These are phyloP conservation scores for Capromys pilorides DNA, from an alignment of 2,797 vertebrate genomes.

Conservation along the genomic window DNA sequence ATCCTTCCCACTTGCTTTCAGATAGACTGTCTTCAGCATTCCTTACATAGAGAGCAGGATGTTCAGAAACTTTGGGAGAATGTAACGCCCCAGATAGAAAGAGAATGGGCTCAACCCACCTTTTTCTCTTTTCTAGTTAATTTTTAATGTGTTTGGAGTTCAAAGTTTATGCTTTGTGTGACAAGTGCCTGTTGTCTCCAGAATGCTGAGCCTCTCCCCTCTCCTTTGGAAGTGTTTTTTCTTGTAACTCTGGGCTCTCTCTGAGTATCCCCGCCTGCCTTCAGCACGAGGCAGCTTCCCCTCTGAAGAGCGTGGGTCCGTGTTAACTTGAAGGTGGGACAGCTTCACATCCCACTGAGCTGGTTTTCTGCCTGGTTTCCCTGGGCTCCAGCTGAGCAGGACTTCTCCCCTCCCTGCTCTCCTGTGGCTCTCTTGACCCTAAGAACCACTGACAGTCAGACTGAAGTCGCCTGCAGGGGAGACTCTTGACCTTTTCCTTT, in stretches of 20 bases:
- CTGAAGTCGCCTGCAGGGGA: background rate
- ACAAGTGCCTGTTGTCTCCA: background rate
- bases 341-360: background rate
- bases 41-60: background rate
- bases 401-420: background rate
- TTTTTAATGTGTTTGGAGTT: background rate
- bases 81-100: conserved; percentile 26
- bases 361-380: conserved; percentile 1
- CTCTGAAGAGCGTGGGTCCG: background rate
- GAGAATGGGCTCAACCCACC: background rate
- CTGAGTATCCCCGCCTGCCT: background rate
- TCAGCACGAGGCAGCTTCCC: background rate
- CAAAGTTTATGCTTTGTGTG: background rate
- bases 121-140: conserved; percentile 42
- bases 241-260: background rate
- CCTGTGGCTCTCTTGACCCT: background rate
- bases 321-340: conserved; percentile 17
- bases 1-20: background rate
- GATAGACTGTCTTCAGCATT: background rate
- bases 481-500: background rate
- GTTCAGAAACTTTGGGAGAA: conserved; percentile 13
- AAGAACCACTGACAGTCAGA: background rate
- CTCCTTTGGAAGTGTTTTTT: background rate
- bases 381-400: background rate
- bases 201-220: background rate